These are phyloP conservation scores for Periophthalmus magnuspinnatus DNA, from an alignment of 2,797 vertebrate species.

Conservation along the genomic window DNA sequence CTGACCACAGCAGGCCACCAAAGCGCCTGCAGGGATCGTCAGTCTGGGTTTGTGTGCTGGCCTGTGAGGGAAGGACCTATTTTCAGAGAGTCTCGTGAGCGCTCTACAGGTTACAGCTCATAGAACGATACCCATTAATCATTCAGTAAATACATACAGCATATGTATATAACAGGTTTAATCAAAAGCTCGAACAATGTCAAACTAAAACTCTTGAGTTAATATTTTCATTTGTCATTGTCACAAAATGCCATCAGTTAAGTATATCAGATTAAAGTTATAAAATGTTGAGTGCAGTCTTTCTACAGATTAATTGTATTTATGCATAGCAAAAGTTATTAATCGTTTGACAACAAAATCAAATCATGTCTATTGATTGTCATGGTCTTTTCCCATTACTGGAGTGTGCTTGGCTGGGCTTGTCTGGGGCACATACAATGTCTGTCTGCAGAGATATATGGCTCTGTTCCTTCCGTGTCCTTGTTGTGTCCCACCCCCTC, in stretches of 20 bases:
- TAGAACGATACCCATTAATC: neutral
- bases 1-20: constrained; percentile 62
- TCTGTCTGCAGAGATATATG: constrained; percentile 44
- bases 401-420: constrained; percentile 12
- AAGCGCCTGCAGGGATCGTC: constrained; percentile 47
- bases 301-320: neutral
- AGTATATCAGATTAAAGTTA: too few species aligned
- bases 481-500: constrained; percentile 39
- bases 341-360: neutral
- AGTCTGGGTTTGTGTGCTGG: constrained; percentile 28
- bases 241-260: neutral
- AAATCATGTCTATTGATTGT: neutral
- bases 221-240: neutral
- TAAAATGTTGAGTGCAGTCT: neutral
- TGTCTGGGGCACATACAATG: constrained; percentile 16
- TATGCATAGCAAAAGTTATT: neutral
- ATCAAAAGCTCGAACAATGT: neutral
- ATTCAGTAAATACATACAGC: neutral
- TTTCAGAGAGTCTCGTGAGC: constrained; percentile 27
- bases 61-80: constrained; percentile 34
- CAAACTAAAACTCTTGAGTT: neutral
- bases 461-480: constrained; percentile 36
- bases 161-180: neutral
- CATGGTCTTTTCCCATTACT: neutral
- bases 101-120: constrained; percentile 13